Conservation (phyloP, 2,113 vertebrate species). For the Morone chrysops region DNA sequence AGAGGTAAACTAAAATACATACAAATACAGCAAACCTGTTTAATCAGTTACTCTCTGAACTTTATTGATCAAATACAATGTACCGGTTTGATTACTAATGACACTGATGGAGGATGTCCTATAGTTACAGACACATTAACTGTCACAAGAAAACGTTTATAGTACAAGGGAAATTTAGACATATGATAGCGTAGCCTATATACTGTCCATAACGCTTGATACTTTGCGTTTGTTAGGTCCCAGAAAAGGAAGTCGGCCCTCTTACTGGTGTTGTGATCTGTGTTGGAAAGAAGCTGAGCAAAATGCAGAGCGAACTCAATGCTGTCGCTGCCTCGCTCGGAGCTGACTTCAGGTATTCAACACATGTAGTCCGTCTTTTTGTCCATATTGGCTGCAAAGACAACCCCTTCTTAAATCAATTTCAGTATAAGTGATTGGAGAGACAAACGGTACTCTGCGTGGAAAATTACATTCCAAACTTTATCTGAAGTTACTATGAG, state of each 20-base stretch:
- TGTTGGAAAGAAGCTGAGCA: conserved; percentile 95
- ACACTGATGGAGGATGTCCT: not conserved
- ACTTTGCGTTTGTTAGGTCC: conserved; percentile 41
- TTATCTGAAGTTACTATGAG: not conserved
- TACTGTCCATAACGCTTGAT: not conserved
- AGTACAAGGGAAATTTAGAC: not conserved
- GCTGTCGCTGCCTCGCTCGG: conserved; percentile 92
- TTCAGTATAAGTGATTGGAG: not conserved
- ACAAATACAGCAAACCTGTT: not conserved
- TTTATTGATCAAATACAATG: not conserved
- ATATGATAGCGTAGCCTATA: not conserved
- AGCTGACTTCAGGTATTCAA: conserved; percentile 93
- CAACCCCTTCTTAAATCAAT: not conserved
- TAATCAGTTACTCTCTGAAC: not conserved
- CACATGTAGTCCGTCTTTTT: not conserved
- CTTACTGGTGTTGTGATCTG: conserved; percentile 89
- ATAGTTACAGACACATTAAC: not conserved
- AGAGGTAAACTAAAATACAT: conserved; percentile 61
- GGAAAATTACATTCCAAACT: not conserved
- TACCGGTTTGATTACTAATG: not conserved
- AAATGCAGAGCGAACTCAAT: conserved; percentile 93
- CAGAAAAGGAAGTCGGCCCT: conserved; percentile 77
- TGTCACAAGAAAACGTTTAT: not conserved
- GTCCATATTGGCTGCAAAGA: not conserved
- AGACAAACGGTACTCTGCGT: no score